Base-by-base conservation (phyloP, 2,888 invertebrate genomes). In the Melipona beecheii region DNA sequence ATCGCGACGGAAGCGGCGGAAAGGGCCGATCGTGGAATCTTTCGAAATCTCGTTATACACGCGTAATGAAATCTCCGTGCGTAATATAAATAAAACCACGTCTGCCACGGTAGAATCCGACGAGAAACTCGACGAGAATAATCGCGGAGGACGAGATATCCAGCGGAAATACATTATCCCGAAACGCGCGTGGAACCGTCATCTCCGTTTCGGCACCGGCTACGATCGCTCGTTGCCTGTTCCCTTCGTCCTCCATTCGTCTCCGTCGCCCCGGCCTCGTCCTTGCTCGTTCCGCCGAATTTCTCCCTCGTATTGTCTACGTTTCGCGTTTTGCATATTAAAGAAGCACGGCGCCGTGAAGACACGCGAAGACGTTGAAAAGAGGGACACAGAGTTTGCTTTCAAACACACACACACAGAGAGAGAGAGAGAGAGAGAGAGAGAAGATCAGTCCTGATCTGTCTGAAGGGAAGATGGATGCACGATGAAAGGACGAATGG, bases 251-350 rank as follows among this genome's bases (percentile, higher is more conserved):
- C 43, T 56, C 72, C 72, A 71, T 21, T 54, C 62, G 56, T 52
- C 52, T n/a, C 36, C 6, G 64, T 83, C 89, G 78, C 72, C 81
- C 66, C 71, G 50, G 70, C 27, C 73, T 75, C 66, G 71, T 71
- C 74, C 80, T 70, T 79, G 70, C 65, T 78, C 80, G 75, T 89
- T 60, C 77, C 81, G 81, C 78, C 84, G 84, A 43, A 9, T 89
- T 90, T 90, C 89, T 84, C 89, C 83, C 85, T 83, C 89, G 77
- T 89, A 89, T 89, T 87, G 89, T 89, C 85, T 81, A 83, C 83
- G 81, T 79, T 76, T 83, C 89, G 85, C 78, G 81, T 65, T 79
- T 89, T 83, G 89, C 89, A 88, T 87, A 87, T 89, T 89, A 88
- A 89, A 81, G 78, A 70, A 68, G 68, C 80, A 78, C 72, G 75